These are phyloP conservation scores for Sialia sialis DNA, from an alignment of 2,113 vertebrate species.

Conservation along the genomic window DNA sequence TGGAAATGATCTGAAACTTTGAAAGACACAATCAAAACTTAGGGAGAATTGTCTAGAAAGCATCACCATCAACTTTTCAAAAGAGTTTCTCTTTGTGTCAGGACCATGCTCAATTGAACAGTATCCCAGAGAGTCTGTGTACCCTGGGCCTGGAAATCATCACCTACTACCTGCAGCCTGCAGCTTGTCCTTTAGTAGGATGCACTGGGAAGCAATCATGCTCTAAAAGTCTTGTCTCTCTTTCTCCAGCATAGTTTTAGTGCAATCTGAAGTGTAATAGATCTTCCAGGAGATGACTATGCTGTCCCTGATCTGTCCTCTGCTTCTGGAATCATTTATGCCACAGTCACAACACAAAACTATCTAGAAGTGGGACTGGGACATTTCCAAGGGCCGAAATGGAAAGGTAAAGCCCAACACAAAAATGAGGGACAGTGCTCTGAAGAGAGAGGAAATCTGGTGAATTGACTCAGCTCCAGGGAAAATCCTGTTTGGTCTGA, in stretches of 20 bases:
- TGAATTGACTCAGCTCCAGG: neutral
- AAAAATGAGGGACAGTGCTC: neutral
- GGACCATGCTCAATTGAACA: neutral
- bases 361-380: neutral
- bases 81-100: neutral
- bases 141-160: neutral
- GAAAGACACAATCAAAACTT: neutral
- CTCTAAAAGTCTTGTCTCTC: neutral
- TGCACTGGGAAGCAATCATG: neutral
- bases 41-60: neutral
- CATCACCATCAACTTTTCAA: neutral
- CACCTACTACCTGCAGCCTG: neutral
- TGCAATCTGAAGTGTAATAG: neutral
- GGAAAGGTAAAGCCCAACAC: neutral
- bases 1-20: neutral
- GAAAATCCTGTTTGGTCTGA: neutral
- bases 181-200: neutral
- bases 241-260: neutral
- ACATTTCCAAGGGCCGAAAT: neutral
- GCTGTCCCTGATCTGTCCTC: neutral
- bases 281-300: neutral
- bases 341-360: neutral
- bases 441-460: neutral
- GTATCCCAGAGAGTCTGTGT: neutral
- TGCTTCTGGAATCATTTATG: neutral